Evolutionary conservation across 1,140 invertebrate species (phyloP).

Genomic region (Drosophila tsacasi): DNA sequence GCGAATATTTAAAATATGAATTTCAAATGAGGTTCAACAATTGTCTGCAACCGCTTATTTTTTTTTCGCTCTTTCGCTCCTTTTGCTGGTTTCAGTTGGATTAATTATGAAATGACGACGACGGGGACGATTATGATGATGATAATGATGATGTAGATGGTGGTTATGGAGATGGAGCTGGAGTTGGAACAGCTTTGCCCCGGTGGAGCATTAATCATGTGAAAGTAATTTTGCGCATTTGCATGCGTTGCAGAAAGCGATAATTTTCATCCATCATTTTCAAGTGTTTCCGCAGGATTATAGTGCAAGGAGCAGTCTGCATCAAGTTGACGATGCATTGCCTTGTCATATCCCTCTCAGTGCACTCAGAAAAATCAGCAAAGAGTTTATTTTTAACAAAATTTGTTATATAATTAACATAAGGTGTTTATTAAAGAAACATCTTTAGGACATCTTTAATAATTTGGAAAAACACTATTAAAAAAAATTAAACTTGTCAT

Average conservation of each 20-base stretch:
- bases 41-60: conserved; percentile 29
- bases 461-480: too few relatives aligned
- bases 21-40: conserved; percentile 72
- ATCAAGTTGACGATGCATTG: conserved; percentile 52
- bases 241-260: conserved; percentile 81
- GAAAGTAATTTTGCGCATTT: conserved; percentile 82
- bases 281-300: conserved; percentile 79
- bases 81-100: conserved; percentile 19
- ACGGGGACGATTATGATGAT: conserved; percentile 1
- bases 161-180: conserved; percentile 4
- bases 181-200: conserved; percentile 35
- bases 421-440: not conserved
- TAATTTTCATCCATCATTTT: conserved; percentile 83
- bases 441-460: too few relatives aligned
- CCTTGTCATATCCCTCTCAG: conserved; percentile 38
- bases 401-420: not conserved
- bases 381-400: not conserved
- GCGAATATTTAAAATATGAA: conserved; percentile 82
- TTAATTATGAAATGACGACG: conserved; percentile 54
- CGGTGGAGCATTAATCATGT: conserved; percentile 72
- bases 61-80: not conserved
- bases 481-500: too few relatives aligned
- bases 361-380: not conserved
- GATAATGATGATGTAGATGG: not conserved
- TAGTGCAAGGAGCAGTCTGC: conserved; percentile 39